Conservation (phyloP, 2,888 invertebrate species). For the Barypeithes pellucidus region DNA sequence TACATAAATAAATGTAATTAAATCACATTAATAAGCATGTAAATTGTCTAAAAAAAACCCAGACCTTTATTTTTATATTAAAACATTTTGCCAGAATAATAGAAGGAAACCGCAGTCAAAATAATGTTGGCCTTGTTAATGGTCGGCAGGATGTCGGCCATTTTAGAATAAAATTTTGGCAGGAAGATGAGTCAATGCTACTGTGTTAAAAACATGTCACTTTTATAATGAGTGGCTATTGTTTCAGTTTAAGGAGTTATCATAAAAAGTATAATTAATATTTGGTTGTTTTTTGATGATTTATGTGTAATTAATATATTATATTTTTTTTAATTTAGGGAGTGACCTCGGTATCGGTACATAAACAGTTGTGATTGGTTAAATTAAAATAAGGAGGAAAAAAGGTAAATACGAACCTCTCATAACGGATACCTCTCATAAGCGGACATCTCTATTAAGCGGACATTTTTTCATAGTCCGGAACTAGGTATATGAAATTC, state of each 20-base stretch:
- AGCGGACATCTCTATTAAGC: no score
- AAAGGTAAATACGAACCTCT: no score
- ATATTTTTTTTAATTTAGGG: neutral
- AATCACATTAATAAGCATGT: neutral
- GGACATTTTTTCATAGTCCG: no score
- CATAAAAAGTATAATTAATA: constrained; percentile 5
- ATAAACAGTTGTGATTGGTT: no score
- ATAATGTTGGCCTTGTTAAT: constrained; percentile 24
- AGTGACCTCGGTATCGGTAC: no score
- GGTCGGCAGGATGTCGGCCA: constrained; percentile 25
- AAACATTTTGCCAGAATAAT: constrained; percentile 12
- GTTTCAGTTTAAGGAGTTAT: constrained; percentile 11
- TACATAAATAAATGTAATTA: no score
- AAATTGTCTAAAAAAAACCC: neutral
- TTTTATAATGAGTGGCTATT: constrained; percentile 28
- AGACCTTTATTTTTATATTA: neutral
- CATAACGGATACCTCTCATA: no score
- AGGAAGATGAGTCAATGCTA: constrained; percentile 33
- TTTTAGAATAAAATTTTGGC: constrained; percentile 33
- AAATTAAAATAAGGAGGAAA: no score
- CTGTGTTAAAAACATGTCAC: constrained; percentile 23
- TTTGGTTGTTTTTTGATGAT: neutral
- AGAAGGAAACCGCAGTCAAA: constrained; percentile 13
- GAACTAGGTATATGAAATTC: no score
- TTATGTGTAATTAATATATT: neutral